These are phyloP conservation scores for Xanthorhoe spadicearia DNA, from an alignment of 2,888 invertebrate genomes.

Conservation along the genomic window DNA sequence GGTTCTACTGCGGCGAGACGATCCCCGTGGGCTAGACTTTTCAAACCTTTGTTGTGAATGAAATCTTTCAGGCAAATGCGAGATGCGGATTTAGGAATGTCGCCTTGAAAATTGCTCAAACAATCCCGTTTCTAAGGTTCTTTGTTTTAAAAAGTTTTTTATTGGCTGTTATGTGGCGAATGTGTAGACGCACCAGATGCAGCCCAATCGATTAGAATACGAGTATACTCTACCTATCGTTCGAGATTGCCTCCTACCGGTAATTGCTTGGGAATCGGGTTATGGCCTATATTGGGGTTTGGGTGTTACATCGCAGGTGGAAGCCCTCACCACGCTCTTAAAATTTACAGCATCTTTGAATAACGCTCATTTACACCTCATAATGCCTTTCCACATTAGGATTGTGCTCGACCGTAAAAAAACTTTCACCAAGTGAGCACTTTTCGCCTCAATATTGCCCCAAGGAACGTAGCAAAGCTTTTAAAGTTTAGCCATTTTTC, in stretches of 20 bases:
- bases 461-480: slow-evolving; percentile 55
- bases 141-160: slow-evolving; percentile 10
- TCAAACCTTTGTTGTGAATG: slow-evolving; percentile 53
- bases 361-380: neutral
- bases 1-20: slow-evolving; percentile 70
- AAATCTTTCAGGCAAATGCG: slow-evolving; percentile 44
- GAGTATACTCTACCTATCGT: slow-evolving; percentile 30
- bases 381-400: slow-evolving; percentile 50
- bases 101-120: slow-evolving; percentile 25
- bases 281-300: slow-evolving; percentile 40
- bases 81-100: slow-evolving; percentile 41
- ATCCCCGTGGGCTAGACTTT: slow-evolving; percentile 67
- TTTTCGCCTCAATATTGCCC: slow-evolving; percentile 50
- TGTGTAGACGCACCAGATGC: slow-evolving; percentile 32
- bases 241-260: slow-evolving; percentile 47
- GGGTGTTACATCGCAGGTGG: slow-evolving; percentile 44
- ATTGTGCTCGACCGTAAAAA: slow-evolving; percentile 51
- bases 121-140: slow-evolving; percentile 6
- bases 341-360: neutral
- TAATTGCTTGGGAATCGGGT: slow-evolving; percentile 53
- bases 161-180: slow-evolving; percentile 20
- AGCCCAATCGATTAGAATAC: slow-evolving; percentile 32
- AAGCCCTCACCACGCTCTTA: slow-evolving; percentile 47
- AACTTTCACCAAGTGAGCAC: slow-evolving; percentile 50
- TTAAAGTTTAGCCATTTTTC: slow-evolving; percentile 54